These are phyloP conservation scores for Eolophus roseicapilla DNA, from an alignment of 2,113 vertebrate species.

Conservation along the genomic window DNA sequence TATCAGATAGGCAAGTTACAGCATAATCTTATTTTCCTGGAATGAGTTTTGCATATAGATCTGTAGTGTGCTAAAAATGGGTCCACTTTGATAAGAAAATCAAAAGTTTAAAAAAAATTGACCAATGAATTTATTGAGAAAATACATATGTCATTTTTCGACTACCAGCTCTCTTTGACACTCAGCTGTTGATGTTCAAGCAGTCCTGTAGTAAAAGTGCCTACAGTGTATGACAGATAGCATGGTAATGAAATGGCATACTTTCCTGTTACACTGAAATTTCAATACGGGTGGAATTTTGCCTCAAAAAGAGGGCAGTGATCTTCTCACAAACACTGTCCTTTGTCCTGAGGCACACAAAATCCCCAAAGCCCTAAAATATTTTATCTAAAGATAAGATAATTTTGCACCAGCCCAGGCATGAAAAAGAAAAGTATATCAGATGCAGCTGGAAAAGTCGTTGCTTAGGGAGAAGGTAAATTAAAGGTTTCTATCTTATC, in stretches of 20 bases:
- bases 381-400: conserved; percentile 77
- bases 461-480: conserved; percentile 76
- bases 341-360: conserved; percentile 76
- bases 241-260: conserved; percentile 39
- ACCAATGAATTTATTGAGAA: background rate
- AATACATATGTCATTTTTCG: background rate
- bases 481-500: conserved; percentile 77
- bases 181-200: background rate
- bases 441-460: conserved; percentile 66
- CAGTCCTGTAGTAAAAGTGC: background rate
- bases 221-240: background rate
- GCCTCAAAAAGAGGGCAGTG: conserved; percentile 68
- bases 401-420: conserved; percentile 61
- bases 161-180: background rate
- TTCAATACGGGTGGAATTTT: conserved; percentile 65
- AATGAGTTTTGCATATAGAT: background rate
- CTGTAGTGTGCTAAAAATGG: background rate
- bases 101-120: background rate
- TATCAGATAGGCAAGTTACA: background rate
- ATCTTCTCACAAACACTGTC: conserved; percentile 70
- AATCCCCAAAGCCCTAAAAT: conserved; percentile 79
- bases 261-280: conserved; percentile 57
- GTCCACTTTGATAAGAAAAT: background rate
- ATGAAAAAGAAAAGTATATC: conserved; percentile 62
- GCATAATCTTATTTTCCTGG: background rate